Percentiles rank a stretch among this genome's conserved stretches.
Evolutionary conservation across 2,113 vertebrate species (phyloP).

Genomic region (Poicephalus gulielmi): DNA sequence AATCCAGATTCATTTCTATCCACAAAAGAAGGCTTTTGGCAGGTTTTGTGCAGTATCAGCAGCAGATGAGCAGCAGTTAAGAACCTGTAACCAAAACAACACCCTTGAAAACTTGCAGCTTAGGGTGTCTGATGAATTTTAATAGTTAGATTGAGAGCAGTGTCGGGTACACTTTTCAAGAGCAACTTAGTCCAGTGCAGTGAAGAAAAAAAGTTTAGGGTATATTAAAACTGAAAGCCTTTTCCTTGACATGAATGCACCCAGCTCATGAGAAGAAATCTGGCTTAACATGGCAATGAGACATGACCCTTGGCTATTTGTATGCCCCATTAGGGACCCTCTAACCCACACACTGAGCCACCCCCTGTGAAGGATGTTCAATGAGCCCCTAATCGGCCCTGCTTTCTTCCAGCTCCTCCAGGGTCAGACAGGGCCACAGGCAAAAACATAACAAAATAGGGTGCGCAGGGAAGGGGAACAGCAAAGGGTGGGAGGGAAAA

Average conservation of each 20-base stretch:
- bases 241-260: not conserved
- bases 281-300: not conserved
- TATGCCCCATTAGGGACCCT: not conserved
- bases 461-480: not conserved
- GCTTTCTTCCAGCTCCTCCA: not conserved
- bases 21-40: conserved; percentile 23
- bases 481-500: not conserved
- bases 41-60: conserved; percentile 14
- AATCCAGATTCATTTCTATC: conserved; percentile 31
- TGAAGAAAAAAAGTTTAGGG: not conserved
- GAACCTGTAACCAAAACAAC: conserved; percentile 32
- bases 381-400: not conserved
- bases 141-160: not conserved
- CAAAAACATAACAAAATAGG: not conserved
- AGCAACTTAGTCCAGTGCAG: not conserved
- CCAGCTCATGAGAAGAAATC: not conserved
- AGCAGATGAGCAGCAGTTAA: conserved; percentile 25
- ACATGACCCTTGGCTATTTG: not conserved
- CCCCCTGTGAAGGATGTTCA: not conserved
- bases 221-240: not conserved
- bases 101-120: not conserved
- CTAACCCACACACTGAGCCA: not conserved
- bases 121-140: not conserved
- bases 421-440: not conserved
- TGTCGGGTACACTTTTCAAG: not conserved